phyloP scores from a whole-genome alignment of 2,113 vertebrate genomes.

The Gavia stellata region DNA sequence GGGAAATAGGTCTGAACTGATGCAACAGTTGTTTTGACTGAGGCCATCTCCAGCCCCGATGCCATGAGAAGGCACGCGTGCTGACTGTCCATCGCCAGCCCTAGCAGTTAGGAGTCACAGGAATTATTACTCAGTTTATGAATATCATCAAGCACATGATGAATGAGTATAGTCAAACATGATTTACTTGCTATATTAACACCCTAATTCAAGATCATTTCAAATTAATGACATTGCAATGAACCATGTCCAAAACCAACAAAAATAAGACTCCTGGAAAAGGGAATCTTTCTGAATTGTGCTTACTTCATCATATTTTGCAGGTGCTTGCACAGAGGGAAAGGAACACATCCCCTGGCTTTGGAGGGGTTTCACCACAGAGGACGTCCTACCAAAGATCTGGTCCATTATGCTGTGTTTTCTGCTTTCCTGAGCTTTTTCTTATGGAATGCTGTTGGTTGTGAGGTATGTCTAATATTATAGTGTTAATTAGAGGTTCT shows the following conservation, averaged over 20 bases:
- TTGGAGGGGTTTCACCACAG: background rate
- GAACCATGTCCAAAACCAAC: background rate
- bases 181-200: background rate
- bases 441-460: background rate
- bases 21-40: background rate
- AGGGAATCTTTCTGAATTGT: background rate
- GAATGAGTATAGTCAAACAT: background rate
- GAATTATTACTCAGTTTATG: background rate
- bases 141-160: background rate
- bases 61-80: background rate
- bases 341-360: background rate
- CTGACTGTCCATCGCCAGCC: background rate
- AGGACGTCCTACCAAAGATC: background rate
- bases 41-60: fast-evolving
- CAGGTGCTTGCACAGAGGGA: background rate
- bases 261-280: background rate
- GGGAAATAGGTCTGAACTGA: background rate
- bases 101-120: background rate
- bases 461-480: background rate
- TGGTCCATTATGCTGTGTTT: background rate
- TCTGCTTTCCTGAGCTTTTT: background rate
- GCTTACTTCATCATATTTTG: background rate
- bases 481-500: background rate
- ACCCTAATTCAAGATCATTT: background rate
- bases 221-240: background rate